Base-by-base conservation (phyloP, 1,140 invertebrate species). In the Dolichoris vasculosae region DNA sequence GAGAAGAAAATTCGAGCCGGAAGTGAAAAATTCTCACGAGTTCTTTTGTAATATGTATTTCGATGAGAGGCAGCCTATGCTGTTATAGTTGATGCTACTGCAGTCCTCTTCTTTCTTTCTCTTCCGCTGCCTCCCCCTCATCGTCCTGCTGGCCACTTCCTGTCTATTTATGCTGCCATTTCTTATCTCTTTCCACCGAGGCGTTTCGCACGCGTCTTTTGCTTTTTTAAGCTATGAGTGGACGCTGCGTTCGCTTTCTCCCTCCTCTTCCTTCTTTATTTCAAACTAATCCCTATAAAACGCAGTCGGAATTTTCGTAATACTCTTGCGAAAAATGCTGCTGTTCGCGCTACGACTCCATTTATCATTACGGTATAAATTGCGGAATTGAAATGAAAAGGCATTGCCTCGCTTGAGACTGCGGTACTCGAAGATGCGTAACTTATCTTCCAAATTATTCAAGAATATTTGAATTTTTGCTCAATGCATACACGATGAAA, bases 101-200 rank as follows among this genome's bases (percentile, higher is more conserved):
- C 26, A 71, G 9, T 26, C 26, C 20, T 26, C 55, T 8, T 26
- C 55, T 20, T 17, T 55, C 17, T 55, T 40, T 67, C 43, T 35
- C 2, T 8, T 32, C 20, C 51, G 13, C 1, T 26, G 32, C 9
- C 43, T 32, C 75, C 2, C 48, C 3, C 8, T 32, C 13, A 63
- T 9, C 23, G 9, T 30, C 23, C 17, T 30, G 69, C 55, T 6
- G n/a, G n/a, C 79, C 75, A 30, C 63, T 84, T 84, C 83, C 83
- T 84, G 83, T 84, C 83, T 77, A 71, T 84, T 84, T 78, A 78
- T 69, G 43, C 82, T 23, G 35, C 75, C 48, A 51, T 79, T 84
- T 43, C 76, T 84, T 84, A 79, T 84, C 83, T 84, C 63, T 17
- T 69, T 84, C 76, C 83, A 75, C 83, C 76, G 13, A 26, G 30